These are phyloP conservation scores for Sericinus montela DNA, from an alignment of 2,888 invertebrate genomes.

Conservation along the genomic window DNA sequence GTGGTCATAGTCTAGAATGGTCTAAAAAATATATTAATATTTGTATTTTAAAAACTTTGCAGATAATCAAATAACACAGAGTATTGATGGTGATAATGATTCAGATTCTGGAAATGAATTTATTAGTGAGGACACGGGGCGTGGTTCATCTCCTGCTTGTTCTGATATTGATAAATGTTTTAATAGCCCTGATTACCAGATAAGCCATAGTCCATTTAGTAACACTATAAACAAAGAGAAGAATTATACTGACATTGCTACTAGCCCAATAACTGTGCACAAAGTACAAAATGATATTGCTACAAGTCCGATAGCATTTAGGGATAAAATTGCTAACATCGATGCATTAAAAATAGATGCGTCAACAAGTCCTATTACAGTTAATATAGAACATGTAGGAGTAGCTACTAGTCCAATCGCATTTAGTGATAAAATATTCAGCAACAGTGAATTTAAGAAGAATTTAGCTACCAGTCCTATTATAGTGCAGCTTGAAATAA, in stretches of 20 bases:
- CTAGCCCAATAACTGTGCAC: constrained; percentile 30
- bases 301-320: constrained; percentile 9
- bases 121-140: constrained; percentile 58
- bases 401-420: constrained; percentile 9
- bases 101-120: constrained; percentile 39
- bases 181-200: constrained; percentile 52
- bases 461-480: constrained; percentile 28
- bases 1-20: too few relatives aligned
- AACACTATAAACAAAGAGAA: constrained; percentile 24
- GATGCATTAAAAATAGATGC: neutral
- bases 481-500: constrained; percentile 21
- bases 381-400: constrained; percentile 20
- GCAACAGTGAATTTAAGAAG: neutral
- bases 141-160: constrained; percentile 59
- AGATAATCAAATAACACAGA: constrained; percentile 1
- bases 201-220: constrained; percentile 27
- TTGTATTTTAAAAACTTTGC: neutral
- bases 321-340: neutral
- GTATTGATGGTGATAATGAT: constrained; percentile 26
- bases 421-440: neutral
- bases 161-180: constrained; percentile 57
- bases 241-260: constrained; percentile 26
- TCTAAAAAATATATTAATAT: too few relatives aligned
- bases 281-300: constrained; percentile 20
- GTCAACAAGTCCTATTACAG: constrained; percentile 28